Base-by-base conservation (phyloP, 1,140 invertebrate species). In the Prorops nasuta region DNA sequence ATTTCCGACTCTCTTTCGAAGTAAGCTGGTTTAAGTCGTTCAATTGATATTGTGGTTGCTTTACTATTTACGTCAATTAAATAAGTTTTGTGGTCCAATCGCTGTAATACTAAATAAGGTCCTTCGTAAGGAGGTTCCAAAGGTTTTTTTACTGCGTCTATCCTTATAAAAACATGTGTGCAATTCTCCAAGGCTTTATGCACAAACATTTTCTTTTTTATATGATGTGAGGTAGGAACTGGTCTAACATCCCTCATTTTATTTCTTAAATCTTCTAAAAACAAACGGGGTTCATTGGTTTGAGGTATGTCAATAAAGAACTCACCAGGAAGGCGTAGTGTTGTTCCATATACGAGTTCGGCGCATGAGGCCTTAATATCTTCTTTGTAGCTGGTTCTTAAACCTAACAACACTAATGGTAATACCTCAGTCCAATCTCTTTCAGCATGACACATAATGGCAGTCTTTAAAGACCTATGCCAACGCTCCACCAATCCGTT, bases 401-500 rank as follows among this genome's bases (percentile, higher is more conserved):
- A 10, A 10, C 24, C 24, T 10, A 28, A 10, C 4, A 28, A 10
- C 10, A 28, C 24, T 10, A 10, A 4, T 6, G 24, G 24, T 4
- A 28, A 10, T 28, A 10, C 24, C 24, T 28, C 4, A 4, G 10
- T 10, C 24, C 10, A 28, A 10, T 28, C 24, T 28, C 10, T 16
- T 2, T 18, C 28, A 0, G 34, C n/a, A 22, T 56, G 45, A 22
- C 43, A 47, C 24, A 32, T 57, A 19, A 61, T 36, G 15, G 56
- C 43, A 2, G 60, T 24, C 36, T 65, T 66, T 3, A 69, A 34
- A 18, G 51, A 45, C 1, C 58, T 35, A 31, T 66, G 62, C 8
- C 42, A 35, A 8, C 60, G 32, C 44, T 66, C 66, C 1, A 69
- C 40, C 32, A 66, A 46, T 1, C 60, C 62, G 34, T 70, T 67